Conservation (phyloP, 2,797 vertebrate genomes). For the Acanthornis magna region DNA sequence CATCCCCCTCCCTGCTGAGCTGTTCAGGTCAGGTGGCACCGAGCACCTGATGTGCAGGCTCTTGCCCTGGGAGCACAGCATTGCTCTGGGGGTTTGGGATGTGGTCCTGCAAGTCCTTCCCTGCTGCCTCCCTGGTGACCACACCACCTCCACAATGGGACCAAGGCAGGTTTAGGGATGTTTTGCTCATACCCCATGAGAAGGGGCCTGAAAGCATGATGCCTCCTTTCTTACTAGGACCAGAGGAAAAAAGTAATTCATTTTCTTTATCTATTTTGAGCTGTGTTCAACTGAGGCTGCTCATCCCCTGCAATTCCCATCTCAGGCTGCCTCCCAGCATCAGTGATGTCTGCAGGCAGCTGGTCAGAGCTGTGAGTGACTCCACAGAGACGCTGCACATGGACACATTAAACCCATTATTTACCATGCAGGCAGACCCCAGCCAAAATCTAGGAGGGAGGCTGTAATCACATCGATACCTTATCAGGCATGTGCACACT, state of each 20-base stretch:
- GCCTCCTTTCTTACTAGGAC: neutral
- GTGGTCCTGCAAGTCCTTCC: neutral
- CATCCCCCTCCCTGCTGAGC: neutral
- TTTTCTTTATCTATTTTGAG: neutral
- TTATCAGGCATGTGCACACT: neutral
- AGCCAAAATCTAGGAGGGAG: neutral
- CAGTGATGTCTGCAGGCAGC: neutral
- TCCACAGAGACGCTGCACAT: neutral
- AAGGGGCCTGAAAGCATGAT: neutral
- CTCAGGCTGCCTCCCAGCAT: neutral
- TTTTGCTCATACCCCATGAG: neutral
- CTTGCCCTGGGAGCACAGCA: neutral
- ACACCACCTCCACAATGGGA: neutral
- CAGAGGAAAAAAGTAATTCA: rapidly evolving
- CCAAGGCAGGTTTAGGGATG: neutral
- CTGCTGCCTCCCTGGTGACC: neutral
- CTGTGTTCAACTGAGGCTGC: neutral
- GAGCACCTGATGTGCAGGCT: neutral
- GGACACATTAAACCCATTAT: neutral
- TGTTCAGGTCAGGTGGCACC: neutral
- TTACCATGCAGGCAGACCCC: neutral
- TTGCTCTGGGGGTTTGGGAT: neutral
- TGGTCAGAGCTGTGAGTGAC: neutral
- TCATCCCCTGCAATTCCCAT: neutral
- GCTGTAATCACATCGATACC: neutral